Conservation (phyloP, 2,797 vertebrate species). For the Cephalopachus bancanus region DNA sequence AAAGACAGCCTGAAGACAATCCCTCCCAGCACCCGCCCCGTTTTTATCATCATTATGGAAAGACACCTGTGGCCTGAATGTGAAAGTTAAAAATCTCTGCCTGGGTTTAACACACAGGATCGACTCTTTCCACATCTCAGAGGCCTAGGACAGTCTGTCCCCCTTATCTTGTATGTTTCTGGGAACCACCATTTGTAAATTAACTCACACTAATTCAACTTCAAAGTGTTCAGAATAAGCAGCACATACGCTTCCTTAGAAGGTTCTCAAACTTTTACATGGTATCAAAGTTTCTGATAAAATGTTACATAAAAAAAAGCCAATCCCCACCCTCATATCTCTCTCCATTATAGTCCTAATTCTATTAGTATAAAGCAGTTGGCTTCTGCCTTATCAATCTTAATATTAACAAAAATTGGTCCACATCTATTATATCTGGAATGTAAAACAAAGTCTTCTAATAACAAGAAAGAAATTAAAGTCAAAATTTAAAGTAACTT, state of each 20-base stretch:
- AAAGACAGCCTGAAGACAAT: rapidly evolving
- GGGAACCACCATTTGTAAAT: not conserved
- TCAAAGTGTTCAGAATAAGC: no score
- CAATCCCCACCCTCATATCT: rapidly evolving
- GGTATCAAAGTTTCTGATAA: not conserved
- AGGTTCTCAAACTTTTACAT: not conserved
- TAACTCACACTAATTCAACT: rapidly evolving
- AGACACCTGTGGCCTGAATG: not conserved
- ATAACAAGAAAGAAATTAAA: not conserved
- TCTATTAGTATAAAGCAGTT: rapidly evolving
- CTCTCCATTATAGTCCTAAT: no score
- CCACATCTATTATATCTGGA: rapidly evolving
- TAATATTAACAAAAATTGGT: not conserved
- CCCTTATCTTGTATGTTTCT: rapidly evolving
- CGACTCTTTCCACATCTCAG: rapidly evolving
- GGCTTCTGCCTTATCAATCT: rapidly evolving
- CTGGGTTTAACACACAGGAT: not conserved
- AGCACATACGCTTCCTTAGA: not conserved
- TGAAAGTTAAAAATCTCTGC: not conserved
- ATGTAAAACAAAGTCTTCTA: not conserved
- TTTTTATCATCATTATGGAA: not conserved
- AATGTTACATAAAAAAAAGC: not conserved
- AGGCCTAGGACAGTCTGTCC: no score
- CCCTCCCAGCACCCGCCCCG: no score
- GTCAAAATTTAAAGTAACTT: not conserved